Percentiles rank a stretch among this genome's conserved stretches.
Conservation (phyloP, 2,113 vertebrate genomes). For the Isurus oxyrinchus region DNA sequence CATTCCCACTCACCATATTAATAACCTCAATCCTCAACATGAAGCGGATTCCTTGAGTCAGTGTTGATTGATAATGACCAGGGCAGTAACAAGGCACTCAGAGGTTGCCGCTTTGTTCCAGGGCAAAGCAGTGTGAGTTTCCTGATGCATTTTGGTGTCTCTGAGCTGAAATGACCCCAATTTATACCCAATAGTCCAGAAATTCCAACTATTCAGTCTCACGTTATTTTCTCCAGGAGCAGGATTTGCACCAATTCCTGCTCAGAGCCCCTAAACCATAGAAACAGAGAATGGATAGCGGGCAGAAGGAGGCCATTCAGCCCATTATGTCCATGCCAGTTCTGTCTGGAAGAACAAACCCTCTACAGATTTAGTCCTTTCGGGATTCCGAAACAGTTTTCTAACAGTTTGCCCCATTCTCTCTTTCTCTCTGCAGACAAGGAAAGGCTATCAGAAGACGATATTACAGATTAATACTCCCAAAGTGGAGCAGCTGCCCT, state of each 20-base stretch:
- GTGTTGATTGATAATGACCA: not conserved
- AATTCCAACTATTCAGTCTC: too few species aligned
- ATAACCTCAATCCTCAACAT: not conserved
- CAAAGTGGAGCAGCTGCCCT: conserved; percentile 89
- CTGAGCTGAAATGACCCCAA: not conserved
- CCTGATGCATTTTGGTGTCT: too few species aligned
- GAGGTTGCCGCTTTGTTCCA: too few species aligned
- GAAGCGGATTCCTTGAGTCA: not conserved
- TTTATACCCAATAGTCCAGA: not conserved
- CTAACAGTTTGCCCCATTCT: not conserved
- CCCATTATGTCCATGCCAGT: not conserved
- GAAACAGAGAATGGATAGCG: not conserved
- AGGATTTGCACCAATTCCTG: not conserved
- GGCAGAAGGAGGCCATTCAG: too few species aligned
- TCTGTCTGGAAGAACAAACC: not conserved
- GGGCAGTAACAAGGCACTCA: too few species aligned
- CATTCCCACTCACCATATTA: not conserved
- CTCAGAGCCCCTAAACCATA: not conserved
- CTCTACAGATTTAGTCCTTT: not conserved
- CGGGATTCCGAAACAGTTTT: not conserved
- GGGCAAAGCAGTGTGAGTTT: too few species aligned
- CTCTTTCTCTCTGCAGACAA: conserved; percentile 57
- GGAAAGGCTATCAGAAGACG: conserved; percentile 93
- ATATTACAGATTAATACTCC: conserved; percentile 90
- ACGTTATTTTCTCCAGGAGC: not conserved